These are phyloP conservation scores for Zonotrichia leucophrys DNA, from an alignment of 2,113 vertebrate species.

Conservation along the genomic window DNA sequence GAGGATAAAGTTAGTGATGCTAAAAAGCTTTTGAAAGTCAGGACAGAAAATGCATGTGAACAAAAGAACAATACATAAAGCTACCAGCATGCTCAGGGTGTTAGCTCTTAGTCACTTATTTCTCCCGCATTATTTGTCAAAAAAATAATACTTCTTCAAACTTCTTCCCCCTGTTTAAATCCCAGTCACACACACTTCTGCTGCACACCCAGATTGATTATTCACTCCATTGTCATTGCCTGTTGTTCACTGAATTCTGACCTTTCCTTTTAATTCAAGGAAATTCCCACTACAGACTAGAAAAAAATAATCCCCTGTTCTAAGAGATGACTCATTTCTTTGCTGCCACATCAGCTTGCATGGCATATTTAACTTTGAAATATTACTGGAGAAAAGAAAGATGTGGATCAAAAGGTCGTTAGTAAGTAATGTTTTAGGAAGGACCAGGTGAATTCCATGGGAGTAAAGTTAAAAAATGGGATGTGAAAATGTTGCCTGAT, in stretches of 20 bases:
- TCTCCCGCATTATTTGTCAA: background rate
- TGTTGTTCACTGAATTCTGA: slow-evolving; percentile 42
- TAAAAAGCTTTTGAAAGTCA: background rate
- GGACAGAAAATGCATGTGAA: background rate
- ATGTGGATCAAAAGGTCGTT: background rate
- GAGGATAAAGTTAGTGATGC: background rate
- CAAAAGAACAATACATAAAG: background rate
- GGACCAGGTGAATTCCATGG: background rate
- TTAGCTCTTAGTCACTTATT: background rate
- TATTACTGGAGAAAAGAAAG: background rate
- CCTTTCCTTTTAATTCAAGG: slow-evolving; percentile 62
- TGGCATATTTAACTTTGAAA: background rate
- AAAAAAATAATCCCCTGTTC: background rate
- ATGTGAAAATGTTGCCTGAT: background rate
- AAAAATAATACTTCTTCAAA: background rate
- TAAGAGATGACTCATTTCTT: slow-evolving; percentile 30
- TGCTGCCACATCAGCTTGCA: background rate
- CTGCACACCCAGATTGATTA: background rate
- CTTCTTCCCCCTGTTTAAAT: background rate
- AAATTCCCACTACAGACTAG: background rate
- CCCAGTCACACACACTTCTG: background rate
- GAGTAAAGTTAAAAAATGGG: background rate
- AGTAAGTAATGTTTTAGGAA: background rate
- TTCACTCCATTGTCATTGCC: background rate
- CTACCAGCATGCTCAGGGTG: background rate